Conservation (phyloP, 2,888 invertebrate species). For the Philonicus albiceps region DNA sequence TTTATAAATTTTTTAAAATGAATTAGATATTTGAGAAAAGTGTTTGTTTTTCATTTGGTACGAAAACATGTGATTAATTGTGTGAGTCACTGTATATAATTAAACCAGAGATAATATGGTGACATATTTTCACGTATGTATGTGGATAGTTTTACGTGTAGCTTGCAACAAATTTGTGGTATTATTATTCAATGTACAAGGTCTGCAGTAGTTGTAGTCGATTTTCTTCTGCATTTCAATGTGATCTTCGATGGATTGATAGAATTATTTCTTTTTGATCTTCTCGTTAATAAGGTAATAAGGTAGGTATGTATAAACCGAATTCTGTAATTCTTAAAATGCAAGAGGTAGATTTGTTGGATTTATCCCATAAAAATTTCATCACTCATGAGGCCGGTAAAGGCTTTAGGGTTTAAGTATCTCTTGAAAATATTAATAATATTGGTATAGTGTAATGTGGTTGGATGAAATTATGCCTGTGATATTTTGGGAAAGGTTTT, state of each 20-base stretch:
- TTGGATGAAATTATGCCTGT: constrained; percentile 40
- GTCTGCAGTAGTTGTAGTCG: neutral
- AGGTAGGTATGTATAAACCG: constrained; percentile 39
- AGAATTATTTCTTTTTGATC: constrained; percentile 45
- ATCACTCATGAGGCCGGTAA: constrained; percentile 43
- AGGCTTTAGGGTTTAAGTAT: constrained; percentile 27
- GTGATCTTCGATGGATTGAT: constrained; percentile 43
- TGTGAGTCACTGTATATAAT: no score
- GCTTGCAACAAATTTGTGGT: no score
- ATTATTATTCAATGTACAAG: no score
- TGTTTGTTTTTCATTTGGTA: no score
- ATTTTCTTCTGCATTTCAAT: constrained; percentile 44
- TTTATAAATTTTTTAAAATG: no score
- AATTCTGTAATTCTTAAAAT: constrained; percentile 44
- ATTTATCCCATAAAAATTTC: constrained; percentile 45
- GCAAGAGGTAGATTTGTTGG: constrained; percentile 44
- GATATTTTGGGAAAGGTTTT: constrained; percentile 14
- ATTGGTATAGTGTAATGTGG: constrained; percentile 33
- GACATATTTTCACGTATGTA: no score
- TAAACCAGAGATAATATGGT: no score
- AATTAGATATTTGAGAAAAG: no score
- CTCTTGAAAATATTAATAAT: constrained; percentile 36
- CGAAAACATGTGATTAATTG: no score
- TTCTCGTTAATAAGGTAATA: constrained; percentile 39
- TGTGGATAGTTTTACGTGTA: no score